Base-by-base conservation (phyloP, 2,113 vertebrate genomes). In the Trogon surrucura region DNA sequence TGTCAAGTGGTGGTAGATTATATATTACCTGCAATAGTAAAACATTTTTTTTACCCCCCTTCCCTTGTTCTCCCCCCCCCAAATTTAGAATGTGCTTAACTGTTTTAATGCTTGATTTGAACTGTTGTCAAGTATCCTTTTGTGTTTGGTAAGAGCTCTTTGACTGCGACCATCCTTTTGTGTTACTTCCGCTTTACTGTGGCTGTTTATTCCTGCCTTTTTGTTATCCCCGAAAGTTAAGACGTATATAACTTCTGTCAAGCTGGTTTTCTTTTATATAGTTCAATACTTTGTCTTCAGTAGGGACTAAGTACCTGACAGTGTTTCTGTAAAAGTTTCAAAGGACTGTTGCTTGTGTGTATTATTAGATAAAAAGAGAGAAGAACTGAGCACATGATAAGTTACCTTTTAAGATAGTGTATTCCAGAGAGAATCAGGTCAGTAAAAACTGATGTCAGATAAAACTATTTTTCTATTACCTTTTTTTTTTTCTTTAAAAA, bases 121-220 rank as follows among this genome's bases (percentile, higher is more conserved):
- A 32, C 36, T 83, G 62, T 38, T 90, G 16, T 34, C 29, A 80
- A 74, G 11, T 38, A 27, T 58, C n/a, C 15, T 78, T 91, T 62
- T 84, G 17, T 92, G 19, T 64, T 64, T 70, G 73, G 2, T 51
- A 60, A 79, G 38, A 78, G 14, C 36, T 91, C 85, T 89, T 72
- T 91, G 47, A 78, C 82, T 83, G 25, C 0, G 2, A 80, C 27
- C 58, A 32, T 88, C 53, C 41, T 67, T 97, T 88, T 96, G 41
- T 95, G 71, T 69, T 80, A 18, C 22, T 75, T 45, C 17, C 3
- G 61, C 30, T 94, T 88, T 54, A 34, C 34, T 51, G 29, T 66
- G 67, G 19, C 91, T 82, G 80, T 95, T 96, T 96, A 91, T 95
- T 80, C 62, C 81, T 91, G 51, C 32, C 53, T 81, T 84, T 94